Percentiles rank a stretch among this genome's conserved stretches.
phyloP scores from a whole-genome alignment of 92 coral and sea anemone species.

The Heliopora coerulea region DNA sequence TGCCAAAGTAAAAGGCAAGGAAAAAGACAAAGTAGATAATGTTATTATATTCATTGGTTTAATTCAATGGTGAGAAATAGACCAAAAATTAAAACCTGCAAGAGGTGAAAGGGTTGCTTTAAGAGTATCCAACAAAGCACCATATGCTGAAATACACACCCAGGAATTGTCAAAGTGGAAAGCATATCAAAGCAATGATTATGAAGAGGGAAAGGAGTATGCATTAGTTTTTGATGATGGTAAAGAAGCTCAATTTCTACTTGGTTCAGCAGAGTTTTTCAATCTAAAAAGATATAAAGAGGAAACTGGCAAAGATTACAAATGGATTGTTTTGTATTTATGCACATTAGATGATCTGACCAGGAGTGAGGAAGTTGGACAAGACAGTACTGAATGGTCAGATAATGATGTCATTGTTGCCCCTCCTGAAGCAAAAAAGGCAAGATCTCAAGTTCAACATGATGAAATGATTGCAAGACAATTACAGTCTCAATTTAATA shows the following conservation, averaged over 20 bases:
- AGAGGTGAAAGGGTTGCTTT: conserved; percentile 57
- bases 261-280: conserved; percentile 54
- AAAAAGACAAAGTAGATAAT: background rate
- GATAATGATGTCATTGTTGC: background rate
- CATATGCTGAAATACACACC: conserved; percentile 37
- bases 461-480: conserved; percentile 57
- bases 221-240: conserved; percentile 49
- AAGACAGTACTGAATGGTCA: too few species aligned
- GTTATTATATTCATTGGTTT: conserved; percentile 38
- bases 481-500: conserved; percentile 51
- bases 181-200: conserved; percentile 42
- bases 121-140: conserved; percentile 34
- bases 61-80: conserved; percentile 29
- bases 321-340: conserved; percentile 48
- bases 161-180: conserved; percentile 56
- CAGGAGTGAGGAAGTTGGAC: conserved; percentile 13
- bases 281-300: conserved; percentile 45
- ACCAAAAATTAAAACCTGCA: conserved; percentile 32
- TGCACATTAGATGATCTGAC: conserved; percentile 48
- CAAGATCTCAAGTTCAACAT: conserved; percentile 9
- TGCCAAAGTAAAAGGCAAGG: too few species aligned
- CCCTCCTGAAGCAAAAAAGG: background rate
- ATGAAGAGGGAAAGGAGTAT: conserved; percentile 49
- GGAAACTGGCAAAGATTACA: conserved; percentile 55
- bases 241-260: conserved; percentile 50